Percentiles rank a stretch among this genome's conserved stretches.
phyloP scores from a whole-genome alignment of 2,113 vertebrate genomes.

The Xyrauchen texanus region DNA sequence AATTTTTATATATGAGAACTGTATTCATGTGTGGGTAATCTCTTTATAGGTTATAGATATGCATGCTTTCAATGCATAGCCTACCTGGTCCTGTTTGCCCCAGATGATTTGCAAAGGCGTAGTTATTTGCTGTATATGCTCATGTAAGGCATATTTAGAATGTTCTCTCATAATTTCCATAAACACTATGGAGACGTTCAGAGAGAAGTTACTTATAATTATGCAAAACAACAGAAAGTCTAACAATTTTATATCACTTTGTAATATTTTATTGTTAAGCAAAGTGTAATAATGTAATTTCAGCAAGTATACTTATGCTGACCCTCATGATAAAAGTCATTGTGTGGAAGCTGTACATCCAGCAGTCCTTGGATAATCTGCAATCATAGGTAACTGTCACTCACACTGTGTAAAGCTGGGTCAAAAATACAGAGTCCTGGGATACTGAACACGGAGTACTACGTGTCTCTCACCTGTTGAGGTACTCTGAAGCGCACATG shows the following conservation, averaged over 20 bases:
- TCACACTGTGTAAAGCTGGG: not conserved
- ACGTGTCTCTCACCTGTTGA: slow-evolving; percentile 80
- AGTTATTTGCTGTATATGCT: slow-evolving; percentile 87
- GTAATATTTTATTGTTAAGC: not conserved
- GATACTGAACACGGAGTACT: not conserved
- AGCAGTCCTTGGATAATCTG: slow-evolving; percentile 94
- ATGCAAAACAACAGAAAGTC: not conserved
- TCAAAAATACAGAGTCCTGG: not conserved
- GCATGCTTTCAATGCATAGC: not conserved
- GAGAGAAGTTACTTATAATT: not conserved
- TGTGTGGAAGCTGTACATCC: slow-evolving; percentile 90
- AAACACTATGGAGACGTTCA: slow-evolving; percentile 77
- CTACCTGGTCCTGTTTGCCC: slow-evolving; percentile 86
- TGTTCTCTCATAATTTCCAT: slow-evolving; percentile 83
- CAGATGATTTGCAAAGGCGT: slow-evolving; percentile 89
- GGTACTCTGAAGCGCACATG: slow-evolving; percentile 94
- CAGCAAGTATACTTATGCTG: slow-evolving; percentile 56
- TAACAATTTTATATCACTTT: not conserved
- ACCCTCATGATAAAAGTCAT: slow-evolving; percentile 90
- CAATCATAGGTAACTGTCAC: not conserved
- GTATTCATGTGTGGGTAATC: not conserved
- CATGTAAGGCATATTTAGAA: slow-evolving; percentile 83
- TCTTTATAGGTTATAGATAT: not conserved
- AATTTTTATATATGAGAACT: not conserved
- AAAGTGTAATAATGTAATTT: not conserved